Evolutionary conservation across 2,888 invertebrate genomes (phyloP).

Genomic region (Kryphioiulus occultus): DNA sequence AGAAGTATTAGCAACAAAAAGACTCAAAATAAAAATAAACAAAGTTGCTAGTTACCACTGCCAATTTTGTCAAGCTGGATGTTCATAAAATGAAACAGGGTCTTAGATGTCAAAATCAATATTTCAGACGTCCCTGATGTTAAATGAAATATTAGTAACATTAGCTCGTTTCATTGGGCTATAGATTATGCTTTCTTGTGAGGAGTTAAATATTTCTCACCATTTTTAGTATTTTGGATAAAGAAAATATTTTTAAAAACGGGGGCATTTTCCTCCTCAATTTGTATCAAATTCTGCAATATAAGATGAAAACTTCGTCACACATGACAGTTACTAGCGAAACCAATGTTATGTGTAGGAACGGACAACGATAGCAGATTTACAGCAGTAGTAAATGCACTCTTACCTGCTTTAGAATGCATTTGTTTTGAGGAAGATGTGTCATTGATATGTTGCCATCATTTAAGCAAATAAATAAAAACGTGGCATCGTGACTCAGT

Average conservation of each 20-base stretch:
- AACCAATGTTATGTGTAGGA: background rate
- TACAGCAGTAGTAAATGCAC: no score
- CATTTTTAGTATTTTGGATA: background rate
- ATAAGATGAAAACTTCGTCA: background rate
- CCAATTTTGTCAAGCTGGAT: background rate
- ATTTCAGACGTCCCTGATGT: background rate
- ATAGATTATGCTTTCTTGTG: background rate
- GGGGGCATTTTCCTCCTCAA: background rate
- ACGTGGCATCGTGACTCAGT: constrained; percentile 3
- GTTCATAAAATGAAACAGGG: background rate
- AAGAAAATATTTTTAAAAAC: constrained; percentile 14
- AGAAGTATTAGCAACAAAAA: background rate
- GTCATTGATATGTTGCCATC: background rate
- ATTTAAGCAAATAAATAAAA: background rate
- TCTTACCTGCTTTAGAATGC: background rate
- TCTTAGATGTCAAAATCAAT: background rate
- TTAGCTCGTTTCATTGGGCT: background rate
- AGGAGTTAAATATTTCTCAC: background rate
- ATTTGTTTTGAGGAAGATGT: background rate
- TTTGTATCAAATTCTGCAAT: background rate
- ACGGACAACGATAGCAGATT: no score
- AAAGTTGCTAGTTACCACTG: background rate
- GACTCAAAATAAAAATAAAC: background rate
- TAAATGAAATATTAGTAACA: background rate
- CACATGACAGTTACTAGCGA: no score